These are phyloP conservation scores for Lytechinus pictus DNA, from an alignment of 35 echinoderm and acorn worm species.

Conservation along the genomic window DNA sequence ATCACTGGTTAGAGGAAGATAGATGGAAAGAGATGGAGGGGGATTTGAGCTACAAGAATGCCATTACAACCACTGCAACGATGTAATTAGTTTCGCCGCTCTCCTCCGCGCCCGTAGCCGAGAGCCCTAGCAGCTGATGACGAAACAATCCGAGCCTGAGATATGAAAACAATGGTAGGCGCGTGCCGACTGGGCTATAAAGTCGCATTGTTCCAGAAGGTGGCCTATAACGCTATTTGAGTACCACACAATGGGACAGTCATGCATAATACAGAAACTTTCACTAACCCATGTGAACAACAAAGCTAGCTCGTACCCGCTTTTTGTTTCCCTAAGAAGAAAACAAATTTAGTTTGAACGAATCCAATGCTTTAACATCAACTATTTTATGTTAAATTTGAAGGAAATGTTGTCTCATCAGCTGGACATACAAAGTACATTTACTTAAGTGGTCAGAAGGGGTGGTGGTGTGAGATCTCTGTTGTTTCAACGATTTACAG, in stretches of 20 bases:
- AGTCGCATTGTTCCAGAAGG: conserved; percentile 40
- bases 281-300: conserved; percentile 17
- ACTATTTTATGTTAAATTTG: background rate
- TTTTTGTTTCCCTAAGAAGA: background rate
- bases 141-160: conserved; percentile 44
- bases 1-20: background rate
- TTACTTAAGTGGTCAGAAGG: background rate
- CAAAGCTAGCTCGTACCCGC: background rate
- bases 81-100: conserved; percentile 53
- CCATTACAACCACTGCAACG: conserved; percentile 55
- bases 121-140: conserved; percentile 46
- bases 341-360: background rate
- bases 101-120: background rate
- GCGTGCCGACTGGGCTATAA: conserved; percentile 31
- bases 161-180: conserved; percentile 44
- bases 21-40: conserved; percentile 28
- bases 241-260: background rate
- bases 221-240: background rate
- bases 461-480: background rate
- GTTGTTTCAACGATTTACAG: conserved; percentile 49
- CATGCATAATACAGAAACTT: background rate
- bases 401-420: background rate
- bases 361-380: background rate
- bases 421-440: conserved; percentile 36
- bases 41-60: conserved; percentile 42